Percentiles rank a stretch among this genome's conserved stretches.
phyloP scores from a whole-genome alignment of 2,113 vertebrate genomes.

The Stercorarius parasiticus region DNA sequence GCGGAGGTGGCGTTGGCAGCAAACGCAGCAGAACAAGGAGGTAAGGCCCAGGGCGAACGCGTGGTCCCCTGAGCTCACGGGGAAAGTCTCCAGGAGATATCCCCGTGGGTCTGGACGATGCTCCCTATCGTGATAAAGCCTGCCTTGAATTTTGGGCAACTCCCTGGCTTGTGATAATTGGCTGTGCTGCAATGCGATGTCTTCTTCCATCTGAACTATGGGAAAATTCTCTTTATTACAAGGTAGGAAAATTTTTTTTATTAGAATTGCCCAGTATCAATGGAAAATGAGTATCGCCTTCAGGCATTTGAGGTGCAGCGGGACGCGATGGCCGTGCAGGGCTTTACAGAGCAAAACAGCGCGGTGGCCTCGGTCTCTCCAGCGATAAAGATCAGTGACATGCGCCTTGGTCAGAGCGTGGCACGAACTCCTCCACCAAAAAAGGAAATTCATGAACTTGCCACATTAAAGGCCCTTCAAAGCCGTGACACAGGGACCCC shows the following conservation, averaged over 20 bases:
- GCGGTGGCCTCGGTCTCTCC: not conserved
- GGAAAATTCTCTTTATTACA: not conserved
- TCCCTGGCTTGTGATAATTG: not conserved
- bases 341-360: not conserved
- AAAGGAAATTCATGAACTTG: accelerated
- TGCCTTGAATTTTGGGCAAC: not conserved
- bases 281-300: not conserved
- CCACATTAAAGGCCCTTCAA: not conserved
- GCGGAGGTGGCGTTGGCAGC: constrained; percentile 95
- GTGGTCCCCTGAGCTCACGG: accelerated
- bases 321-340: not conserved
- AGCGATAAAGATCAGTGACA: not conserved
- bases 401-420: accelerated
- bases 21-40: constrained; percentile 98
- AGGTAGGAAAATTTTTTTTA: not conserved
- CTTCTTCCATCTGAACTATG: not conserved
- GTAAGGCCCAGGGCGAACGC: constrained; percentile 34
- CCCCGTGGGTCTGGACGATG: not conserved
- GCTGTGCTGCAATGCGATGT: accelerated
- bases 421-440: not conserved
- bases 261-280: accelerated
- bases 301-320: accelerated
- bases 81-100: accelerated
- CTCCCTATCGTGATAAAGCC: accelerated
- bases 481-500: not conserved